Evolutionary conservation across 2,888 invertebrate species (phyloP), one percentile per base, ranked within the genome.

Genomic region (Caenorhabditis afra): DNA sequence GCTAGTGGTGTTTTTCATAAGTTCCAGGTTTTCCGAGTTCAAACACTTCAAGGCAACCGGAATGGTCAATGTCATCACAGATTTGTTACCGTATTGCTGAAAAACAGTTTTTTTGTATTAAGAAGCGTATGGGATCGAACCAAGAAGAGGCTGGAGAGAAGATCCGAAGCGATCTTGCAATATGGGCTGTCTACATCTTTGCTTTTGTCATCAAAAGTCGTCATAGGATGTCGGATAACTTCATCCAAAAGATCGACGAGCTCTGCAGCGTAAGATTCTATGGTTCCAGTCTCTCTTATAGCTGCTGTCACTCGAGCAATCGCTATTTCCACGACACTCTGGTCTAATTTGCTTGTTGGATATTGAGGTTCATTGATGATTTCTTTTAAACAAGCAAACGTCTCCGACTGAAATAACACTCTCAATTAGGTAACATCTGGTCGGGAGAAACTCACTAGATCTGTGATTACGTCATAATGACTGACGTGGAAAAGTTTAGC

Each of bases 111-210:
- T n/a, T n/a, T n/a, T n/a, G n/a, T n/a, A n/a, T n/a, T n/a, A 14
- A 18, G 20, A 16, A 11, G 11, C 49, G 8, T 0, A 22, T 37
- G 23, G 73, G 18, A 0, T 67, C 93, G 92, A 91, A 95, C 96
- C 93, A 96, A 92, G 92, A 97, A 96, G 91, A 97, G 94, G 91
- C 95, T 96, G 85, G 96, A 95, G 90, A 97, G 94, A 81, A 97
- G 94, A 92, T 97, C 97, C 53, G 95, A 95, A 20, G 96, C 96
- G 89, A 97, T 96, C 92, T 97, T 97, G 55, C 96, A 95, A 93
- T 97, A 96, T 0, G 96, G 96, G 44, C 96, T 95, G 92, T 96
- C 96, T 90, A 95, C 95, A 91, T 95, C 95, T 64, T 90, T 90
- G 91, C 95, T 95, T 16, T 59, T 77, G 23, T 80, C 70, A 39